Evolutionary conservation across 2,888 invertebrate genomes (phyloP), one percentile per base, ranked within the genome.

Genomic region (Epinotia brunnichana): DNA sequence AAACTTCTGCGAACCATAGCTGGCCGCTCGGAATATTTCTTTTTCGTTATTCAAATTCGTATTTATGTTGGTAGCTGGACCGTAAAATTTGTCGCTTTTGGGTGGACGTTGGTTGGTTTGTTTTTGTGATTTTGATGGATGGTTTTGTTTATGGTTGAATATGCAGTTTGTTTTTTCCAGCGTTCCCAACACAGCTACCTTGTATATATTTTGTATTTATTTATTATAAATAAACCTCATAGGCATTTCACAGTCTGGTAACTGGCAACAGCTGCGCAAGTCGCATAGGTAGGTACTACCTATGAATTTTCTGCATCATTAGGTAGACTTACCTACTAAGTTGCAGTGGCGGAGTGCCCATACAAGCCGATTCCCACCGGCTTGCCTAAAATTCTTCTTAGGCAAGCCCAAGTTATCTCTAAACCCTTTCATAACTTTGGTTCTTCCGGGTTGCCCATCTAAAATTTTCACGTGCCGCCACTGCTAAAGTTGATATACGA

Each of bases 1-100:
- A 73, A 89, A 89, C 85, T 87, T 80, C 79, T 78, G 80, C 76
- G 77, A 76, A 75, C 77, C 77, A 78, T 74, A 64, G 24, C 66
- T 54, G 71, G n/a, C 44, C 67, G 62, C 39, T 51, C 56, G 29
- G 51, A 63, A 53, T 73, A 24, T 73, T 72, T 73, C 69, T 73
- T 69, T 69, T 73, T 41, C 63, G 41, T 57, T 73, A 62, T 73
- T 73, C 73, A 62, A 62, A 72, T 62, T 71, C 51, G 69, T 69
- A 60, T 71, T 71, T 66, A 66, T 71, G 60, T 73, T 53, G 62
- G 60, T 56, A 54, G 69, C 69, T 53, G 51, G 57, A 53, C 17
- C 53, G 63, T 63, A 69, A 53, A 63, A 69, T 69, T 69, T 69
- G 68, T 73, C 63, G 51, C 68, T 73, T 69, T 62, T 63, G 29